These are phyloP conservation scores for Collichthys lucidus DNA, from an alignment of 2,113 vertebrate genomes.

Conservation along the genomic window DNA sequence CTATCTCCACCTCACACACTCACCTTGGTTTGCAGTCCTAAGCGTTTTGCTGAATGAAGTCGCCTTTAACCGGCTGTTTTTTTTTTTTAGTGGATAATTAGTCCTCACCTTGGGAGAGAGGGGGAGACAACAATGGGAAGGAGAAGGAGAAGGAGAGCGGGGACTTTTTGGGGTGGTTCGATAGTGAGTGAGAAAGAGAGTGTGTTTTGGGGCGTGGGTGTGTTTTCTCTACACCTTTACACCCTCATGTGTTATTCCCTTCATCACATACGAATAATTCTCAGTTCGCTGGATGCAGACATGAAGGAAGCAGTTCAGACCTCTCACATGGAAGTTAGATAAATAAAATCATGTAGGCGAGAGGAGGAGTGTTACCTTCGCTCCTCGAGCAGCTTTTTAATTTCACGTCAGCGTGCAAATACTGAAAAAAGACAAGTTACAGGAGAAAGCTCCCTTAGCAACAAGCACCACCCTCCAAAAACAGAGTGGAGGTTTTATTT, in stretches of 20 bases:
- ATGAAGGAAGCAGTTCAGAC: conserved; percentile 40
- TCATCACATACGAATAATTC: conserved; percentile 26
- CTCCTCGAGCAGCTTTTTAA: conserved; percentile 64
- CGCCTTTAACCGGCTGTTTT: conserved; percentile 68
- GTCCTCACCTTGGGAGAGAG: conserved; percentile 66
- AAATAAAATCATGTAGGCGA: conserved; percentile 28
- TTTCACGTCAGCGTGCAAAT: conserved; percentile 67
- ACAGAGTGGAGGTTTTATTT: conserved; percentile 64
- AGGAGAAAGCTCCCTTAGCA: conserved; percentile 68
- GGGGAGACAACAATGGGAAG: conserved; percentile 38
- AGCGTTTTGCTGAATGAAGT: conserved; percentile 76
- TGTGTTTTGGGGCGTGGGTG: not conserved
- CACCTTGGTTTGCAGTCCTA: conserved; percentile 71
- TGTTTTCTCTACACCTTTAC: not conserved
- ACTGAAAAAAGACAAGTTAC: conserved; percentile 34
- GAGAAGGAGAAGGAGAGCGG: conserved; percentile 4
- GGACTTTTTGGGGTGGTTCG: conserved; percentile 38
- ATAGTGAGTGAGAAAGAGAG: conserved; percentile 24
- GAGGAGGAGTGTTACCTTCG: conserved; percentile 33
- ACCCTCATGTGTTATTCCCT: not conserved
- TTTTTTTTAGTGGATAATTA: conserved; percentile 77
- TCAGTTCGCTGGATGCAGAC: conserved; percentile 25
- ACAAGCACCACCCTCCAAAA: conserved; percentile 45
- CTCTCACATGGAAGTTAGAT: conserved; percentile 20
- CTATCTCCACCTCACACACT: conserved; percentile 62